A percentile compares a stretch with the other conserved stretches of the same genome.
Conservation (phyloP, 1,140 invertebrate species). For the Drosophila santomea region DNA sequence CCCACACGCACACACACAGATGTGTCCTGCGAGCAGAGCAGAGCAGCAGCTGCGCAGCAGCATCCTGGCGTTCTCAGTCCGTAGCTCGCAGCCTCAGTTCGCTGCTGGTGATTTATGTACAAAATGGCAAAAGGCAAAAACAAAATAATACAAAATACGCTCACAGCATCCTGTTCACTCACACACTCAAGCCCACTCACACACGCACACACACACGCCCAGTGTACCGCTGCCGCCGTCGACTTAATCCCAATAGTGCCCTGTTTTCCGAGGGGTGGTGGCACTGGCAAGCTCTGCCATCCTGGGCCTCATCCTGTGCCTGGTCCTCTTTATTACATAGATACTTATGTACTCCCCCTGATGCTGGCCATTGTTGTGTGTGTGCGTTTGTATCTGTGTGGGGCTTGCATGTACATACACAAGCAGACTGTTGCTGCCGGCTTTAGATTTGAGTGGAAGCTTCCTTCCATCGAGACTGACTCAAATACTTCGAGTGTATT, state of each 20-base stretch:
- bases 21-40: slow-evolving; percentile 22
- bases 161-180: slow-evolving; percentile 44
- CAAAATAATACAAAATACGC: slow-evolving; percentile 65
- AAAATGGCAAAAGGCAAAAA: slow-evolving; percentile 78
- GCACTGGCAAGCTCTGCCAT: slow-evolving; percentile 29
- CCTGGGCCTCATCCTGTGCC: slow-evolving; percentile 12
- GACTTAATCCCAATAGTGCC: slow-evolving; percentile 80
- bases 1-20: slow-evolving; percentile 23
- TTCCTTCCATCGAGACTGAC: slow-evolving; percentile 46
- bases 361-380: slow-evolving; percentile 13
- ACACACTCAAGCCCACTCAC: slow-evolving; percentile 33
- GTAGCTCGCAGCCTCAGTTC: slow-evolving; percentile 15
- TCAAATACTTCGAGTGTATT: slow-evolving; percentile 6
- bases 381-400: slow-evolving; percentile 22
- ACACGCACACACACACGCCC: slow-evolving; percentile 4
- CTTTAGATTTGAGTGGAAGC: slow-evolving; percentile 61
- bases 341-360: slow-evolving; percentile 61
- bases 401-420: slow-evolving; percentile 17
- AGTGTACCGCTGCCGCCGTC: slow-evolving; percentile 26
- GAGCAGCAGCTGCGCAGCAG: slow-evolving; percentile 49
- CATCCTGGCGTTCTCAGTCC: slow-evolving; percentile 52
- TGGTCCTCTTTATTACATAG: slow-evolving; percentile 63
- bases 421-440: slow-evolving; percentile 78
- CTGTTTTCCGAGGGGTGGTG: slow-evolving; percentile 67
- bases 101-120: slow-evolving; percentile 80